Evolutionary conservation across 2,888 invertebrate genomes (phyloP).

Genomic region (Drosophila ustulata): DNA sequence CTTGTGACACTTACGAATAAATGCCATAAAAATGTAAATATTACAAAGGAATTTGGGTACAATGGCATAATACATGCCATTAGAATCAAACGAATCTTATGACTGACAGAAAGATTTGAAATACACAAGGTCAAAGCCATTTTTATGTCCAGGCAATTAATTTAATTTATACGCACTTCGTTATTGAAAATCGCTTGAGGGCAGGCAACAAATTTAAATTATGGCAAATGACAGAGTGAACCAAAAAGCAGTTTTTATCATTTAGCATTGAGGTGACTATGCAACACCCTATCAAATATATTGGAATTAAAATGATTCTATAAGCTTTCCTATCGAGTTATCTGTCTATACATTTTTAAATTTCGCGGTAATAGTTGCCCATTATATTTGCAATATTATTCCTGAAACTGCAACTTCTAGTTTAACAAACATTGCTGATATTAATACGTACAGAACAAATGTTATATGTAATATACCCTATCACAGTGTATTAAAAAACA

Average conservation of each 20-base stretch:
- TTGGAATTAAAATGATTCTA: not conserved
- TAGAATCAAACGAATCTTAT: constrained; percentile 18
- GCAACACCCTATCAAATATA: constrained; percentile 19
- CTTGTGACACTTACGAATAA: constrained; percentile 6
- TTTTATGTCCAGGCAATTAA: constrained; percentile 62
- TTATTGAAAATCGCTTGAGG: constrained; percentile 60
- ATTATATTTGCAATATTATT: no score
- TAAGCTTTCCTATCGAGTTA: no score
- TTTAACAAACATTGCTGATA: not conserved
- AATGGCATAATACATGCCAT: constrained; percentile 27
- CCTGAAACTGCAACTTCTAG: not conserved
- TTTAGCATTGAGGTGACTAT: not conserved
- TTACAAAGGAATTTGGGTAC: constrained; percentile 11
- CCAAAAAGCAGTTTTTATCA: constrained; percentile 1
- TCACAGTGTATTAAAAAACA: not conserved
- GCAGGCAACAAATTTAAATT: constrained; percentile 39
- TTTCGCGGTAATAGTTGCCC: no score
- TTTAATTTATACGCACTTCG: constrained; percentile 58
- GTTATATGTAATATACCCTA: not conserved
- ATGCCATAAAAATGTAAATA: constrained; percentile 21
- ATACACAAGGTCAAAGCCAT: constrained; percentile 49
- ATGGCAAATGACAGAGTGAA: constrained; percentile 35
- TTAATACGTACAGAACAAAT: not conserved
- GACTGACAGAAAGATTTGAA: constrained; percentile 31
- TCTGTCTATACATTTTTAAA: no score